Evolutionary conservation across 2,797 vertebrate genomes (phyloP), one percentile per base, ranked within the genome.

Genomic region (Gephyroberyx darwinii): DNA sequence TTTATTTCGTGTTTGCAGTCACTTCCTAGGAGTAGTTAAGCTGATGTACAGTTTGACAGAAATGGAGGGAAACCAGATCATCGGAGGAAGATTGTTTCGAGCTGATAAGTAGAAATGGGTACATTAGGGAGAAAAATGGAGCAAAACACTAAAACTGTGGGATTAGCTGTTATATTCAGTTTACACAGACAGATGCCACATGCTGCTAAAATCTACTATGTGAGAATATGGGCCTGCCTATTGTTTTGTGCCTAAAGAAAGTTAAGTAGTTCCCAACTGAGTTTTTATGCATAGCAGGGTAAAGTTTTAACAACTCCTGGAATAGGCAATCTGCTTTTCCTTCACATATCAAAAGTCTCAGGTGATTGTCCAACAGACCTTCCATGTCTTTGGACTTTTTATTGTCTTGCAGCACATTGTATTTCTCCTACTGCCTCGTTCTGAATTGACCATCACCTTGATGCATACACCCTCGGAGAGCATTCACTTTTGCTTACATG

Each of bases 1-100:
- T 98, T 96, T 96, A 97, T 96, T 96, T 96, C 94, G 94, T 96
- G 95, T 97, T 97, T 98, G 95, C 96, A 95, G 94, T 95, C 94
- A 96, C 95, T 96, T 99, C 96, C 96, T 97, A 89, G 91, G 93
- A 93, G 94, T 93, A 95, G 95, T 97, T 96, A 96, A 94, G 95
- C 94, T 95, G 95, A 96, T 94, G 94, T 92, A 93, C 93, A 95
- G 93, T 95, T 96, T 97, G 96, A 96, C 95, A 96, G 95, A 86
- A 95, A 93, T 82, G 85, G 97, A 98, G 94, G 90, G 93, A 97
- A 98, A 96, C 95, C 96, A 98, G 97, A 97, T 95, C 96, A 93
- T 94, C 92, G 87, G 91, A 74, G 92, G 88, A 92, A 96, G 96
- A 97, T 97, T 92, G 87, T 94, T 96, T 95, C 95, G 93, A 93